A percentile compares a stretch with the other conserved stretches of the same genome.
phyloP scores from a whole-genome alignment of 1,140 invertebrate genomes.

The Aphis gossypii region DNA sequence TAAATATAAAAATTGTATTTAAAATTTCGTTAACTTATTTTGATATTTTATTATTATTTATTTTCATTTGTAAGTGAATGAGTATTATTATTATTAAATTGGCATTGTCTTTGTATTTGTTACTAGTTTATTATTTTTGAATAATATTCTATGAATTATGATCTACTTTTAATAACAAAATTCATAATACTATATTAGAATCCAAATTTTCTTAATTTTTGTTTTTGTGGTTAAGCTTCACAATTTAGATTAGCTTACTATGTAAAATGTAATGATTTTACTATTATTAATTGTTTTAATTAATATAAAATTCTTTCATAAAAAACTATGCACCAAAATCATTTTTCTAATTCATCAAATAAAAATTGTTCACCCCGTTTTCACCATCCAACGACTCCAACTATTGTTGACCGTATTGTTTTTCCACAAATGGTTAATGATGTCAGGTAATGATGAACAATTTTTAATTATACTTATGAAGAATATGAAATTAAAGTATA shows the following conservation, averaged over 20 bases:
- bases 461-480: background rate
- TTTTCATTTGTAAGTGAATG: background rate
- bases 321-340: slow-evolving; percentile 25
- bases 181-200: background rate
- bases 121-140: background rate
- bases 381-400: slow-evolving; percentile 1
- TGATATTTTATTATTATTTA: background rate
- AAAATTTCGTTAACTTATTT: background rate
- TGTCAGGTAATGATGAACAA: slow-evolving; percentile 17
- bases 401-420: slow-evolving; percentile 17
- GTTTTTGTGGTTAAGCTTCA: background rate
- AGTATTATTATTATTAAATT: background rate
- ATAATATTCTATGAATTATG: background rate
- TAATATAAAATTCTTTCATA: slow-evolving; percentile 3
- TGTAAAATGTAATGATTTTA: background rate
- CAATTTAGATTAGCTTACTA: background rate
- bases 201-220: background rate
- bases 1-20: background rate
- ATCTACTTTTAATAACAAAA: background rate
- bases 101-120: background rate
- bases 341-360: slow-evolving; percentile 26
- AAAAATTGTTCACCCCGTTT: background rate
- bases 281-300: slow-evolving; percentile 22
- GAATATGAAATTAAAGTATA: background rate
- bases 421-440: slow-evolving; percentile 47